Conservation (phyloP, 2,797 vertebrate species). For the Margarornis squamiger region DNA sequence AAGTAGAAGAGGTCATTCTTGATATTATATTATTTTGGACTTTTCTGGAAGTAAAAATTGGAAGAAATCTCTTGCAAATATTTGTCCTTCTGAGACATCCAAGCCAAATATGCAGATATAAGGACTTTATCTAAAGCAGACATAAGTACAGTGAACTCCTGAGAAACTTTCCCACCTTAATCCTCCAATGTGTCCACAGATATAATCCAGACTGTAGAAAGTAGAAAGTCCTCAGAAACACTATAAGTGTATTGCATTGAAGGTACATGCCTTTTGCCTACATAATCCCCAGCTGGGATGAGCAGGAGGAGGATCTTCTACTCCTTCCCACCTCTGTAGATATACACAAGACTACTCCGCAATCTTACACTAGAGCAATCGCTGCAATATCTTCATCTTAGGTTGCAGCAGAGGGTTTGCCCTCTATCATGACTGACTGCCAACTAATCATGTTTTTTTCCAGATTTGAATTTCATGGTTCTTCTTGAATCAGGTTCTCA, state of each 20-base stretch:
- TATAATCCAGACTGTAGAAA: neutral
- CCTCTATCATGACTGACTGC: neutral
- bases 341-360: neutral
- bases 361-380: neutral
- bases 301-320: neutral
- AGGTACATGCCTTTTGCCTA: neutral
- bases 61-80: conserved; percentile 1
- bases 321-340: neutral
- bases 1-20: conserved; percentile 24
- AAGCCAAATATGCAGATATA: neutral
- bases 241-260: neutral
- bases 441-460: neutral
- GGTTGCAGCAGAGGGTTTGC: neutral
- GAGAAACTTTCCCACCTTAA: neutral
- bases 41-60: conserved; percentile 43
- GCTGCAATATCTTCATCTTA: neutral
- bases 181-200: neutral
- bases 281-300: neutral
- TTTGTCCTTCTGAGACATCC: neutral
- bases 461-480: neutral
- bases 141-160: neutral
- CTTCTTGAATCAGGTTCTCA: neutral
- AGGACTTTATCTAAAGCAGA: neutral
- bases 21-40: conserved; percentile 15
- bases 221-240: neutral